Percentiles rank a stretch among this genome's conserved stretches.
Evolutionary conservation across 1,140 invertebrate species (phyloP).

Genomic region (Saccostrea glomerata): DNA sequence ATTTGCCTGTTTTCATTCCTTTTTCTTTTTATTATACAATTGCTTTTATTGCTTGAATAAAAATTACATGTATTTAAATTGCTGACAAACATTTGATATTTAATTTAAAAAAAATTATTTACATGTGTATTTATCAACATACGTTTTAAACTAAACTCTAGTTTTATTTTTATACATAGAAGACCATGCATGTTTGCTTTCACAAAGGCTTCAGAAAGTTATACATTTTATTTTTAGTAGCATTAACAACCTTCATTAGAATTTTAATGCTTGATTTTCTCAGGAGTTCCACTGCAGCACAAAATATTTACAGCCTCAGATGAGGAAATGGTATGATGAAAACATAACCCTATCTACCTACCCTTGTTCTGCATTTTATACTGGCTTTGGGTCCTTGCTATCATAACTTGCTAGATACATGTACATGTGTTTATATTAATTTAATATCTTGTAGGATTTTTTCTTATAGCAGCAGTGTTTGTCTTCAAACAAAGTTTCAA

Average conservation of each 20-base stretch:
- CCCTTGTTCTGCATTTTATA: not conserved
- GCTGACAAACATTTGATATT: no score
- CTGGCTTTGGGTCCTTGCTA: slow-evolving; percentile 14
- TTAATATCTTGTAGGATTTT: not conserved
- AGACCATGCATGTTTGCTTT: slow-evolving; percentile 3
- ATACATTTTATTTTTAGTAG: not conserved
- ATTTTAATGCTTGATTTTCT: slow-evolving; percentile 2
- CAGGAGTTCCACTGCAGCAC: slow-evolving; percentile 24
- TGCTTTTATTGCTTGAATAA: no score
- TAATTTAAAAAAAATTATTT: no score
- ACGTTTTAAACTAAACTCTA: no score
- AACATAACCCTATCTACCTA: not conserved
- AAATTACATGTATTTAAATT: no score
- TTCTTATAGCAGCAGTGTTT: not conserved
- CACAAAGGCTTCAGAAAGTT: not conserved
- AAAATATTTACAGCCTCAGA: slow-evolving; percentile 26
- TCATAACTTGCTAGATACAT: not conserved
- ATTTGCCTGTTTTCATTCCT: no score
- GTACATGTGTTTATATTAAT: not conserved
- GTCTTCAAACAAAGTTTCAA: no score
- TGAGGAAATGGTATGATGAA: not conserved
- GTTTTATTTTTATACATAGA: no score
- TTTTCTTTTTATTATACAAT: no score
- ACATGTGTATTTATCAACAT: no score
- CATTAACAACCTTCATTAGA: not conserved